A percentile compares a stretch with the other conserved stretches of the same genome.
Evolutionary conservation across 2,797 vertebrate genomes (phyloP).

Genomic region (Naso thynnoides): DNA sequence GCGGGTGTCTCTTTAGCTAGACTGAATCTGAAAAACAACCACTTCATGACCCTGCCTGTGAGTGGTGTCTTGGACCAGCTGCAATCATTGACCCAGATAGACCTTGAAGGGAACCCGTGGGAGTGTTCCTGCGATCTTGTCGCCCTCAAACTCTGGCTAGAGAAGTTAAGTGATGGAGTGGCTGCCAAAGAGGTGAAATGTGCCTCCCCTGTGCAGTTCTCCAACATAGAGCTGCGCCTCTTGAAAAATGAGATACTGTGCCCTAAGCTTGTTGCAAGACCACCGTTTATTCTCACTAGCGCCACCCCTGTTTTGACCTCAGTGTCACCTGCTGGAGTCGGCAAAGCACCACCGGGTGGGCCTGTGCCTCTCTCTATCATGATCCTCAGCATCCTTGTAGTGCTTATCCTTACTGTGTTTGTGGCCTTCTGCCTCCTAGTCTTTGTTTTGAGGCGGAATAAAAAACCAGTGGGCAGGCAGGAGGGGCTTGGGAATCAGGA

Average conservation of each 20-base stretch:
- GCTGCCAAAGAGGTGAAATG: conserved; percentile 95
- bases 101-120: conserved; percentile 98
- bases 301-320: conserved; percentile 87
- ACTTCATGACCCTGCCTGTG: conserved; percentile 98
- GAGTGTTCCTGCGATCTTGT: conserved; percentile 99
- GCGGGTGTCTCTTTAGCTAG: conserved; percentile 92
- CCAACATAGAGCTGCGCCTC: conserved; percentile 93
- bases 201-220: conserved; percentile 95
- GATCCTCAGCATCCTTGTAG: conserved; percentile 98
- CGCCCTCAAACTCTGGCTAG: conserved; percentile 96
- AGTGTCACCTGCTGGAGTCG: conserved; percentile 90
- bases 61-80: conserved; percentile 98
- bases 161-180: conserved; percentile 94
- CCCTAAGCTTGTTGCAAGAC: conserved; percentile 92
- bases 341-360: conserved; percentile 93
- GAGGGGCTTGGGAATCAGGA: conserved; percentile 94
- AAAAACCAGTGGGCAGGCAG: conserved; percentile 92
- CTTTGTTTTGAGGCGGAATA: conserved; percentile 96
- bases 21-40: conserved; percentile 97
- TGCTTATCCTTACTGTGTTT: conserved; percentile 97
- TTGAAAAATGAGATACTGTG: conserved; percentile 98
- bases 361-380: conserved; percentile 98
- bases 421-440: conserved; percentile 98
- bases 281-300: conserved; percentile 89
- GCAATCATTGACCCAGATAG: conserved; percentile 93